Evolutionary conservation across 2,113 vertebrate genomes (phyloP).

Genomic region (Tyrannus savana): DNA sequence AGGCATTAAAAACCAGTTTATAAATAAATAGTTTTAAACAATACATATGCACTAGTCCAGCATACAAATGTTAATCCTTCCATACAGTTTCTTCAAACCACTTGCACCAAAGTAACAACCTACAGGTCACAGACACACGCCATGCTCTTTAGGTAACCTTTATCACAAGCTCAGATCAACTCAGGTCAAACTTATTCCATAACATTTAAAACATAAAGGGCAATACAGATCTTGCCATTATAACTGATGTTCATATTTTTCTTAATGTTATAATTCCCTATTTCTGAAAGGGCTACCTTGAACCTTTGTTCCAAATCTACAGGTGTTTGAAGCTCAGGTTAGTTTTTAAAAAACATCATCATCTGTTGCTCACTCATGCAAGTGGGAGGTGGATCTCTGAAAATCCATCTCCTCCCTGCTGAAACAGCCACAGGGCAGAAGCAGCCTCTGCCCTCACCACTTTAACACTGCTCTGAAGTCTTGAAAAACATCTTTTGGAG

Average conservation of each 20-base stretch:
- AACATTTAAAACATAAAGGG: constrained; percentile 59
- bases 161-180: constrained; percentile 32
- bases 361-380: not conserved
- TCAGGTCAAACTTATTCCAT: not conserved
- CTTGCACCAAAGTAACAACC: not conserved
- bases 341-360: not conserved
- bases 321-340: not conserved
- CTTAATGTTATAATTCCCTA: not conserved
- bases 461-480: not conserved
- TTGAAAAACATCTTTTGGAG: not conserved
- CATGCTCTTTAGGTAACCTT: constrained; percentile 54
- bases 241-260: constrained; percentile 13
- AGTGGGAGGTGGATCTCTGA: not conserved
- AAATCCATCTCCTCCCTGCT: not conserved
- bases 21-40: not conserved
- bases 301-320: not conserved
- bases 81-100: not conserved
- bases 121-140: not conserved
- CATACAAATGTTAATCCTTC: not conserved
- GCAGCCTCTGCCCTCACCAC: not conserved
- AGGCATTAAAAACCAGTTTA: not conserved
- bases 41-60: not conserved
- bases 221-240: constrained; percentile 1
- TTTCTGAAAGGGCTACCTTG: not conserved
- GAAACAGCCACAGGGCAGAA: not conserved